These are phyloP conservation scores for Heliconius charithonia DNA, from an alignment of 2,888 invertebrate genomes.

Conservation along the genomic window DNA sequence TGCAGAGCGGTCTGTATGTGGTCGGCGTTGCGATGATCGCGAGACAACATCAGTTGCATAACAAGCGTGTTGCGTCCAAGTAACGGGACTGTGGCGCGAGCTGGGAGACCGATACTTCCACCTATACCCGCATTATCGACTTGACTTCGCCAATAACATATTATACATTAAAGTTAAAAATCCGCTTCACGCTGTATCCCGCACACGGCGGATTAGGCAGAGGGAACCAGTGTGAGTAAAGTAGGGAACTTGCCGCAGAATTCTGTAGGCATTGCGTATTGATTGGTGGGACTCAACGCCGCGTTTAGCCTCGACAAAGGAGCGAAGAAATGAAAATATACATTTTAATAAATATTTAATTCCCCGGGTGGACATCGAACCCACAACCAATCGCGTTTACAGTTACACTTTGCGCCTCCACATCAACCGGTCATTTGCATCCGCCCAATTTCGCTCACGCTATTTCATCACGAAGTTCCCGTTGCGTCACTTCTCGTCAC, in stretches of 20 bases:
- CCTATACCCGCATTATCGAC: constrained; percentile 53
- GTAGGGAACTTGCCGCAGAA: too few species aligned
- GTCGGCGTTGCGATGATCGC: constrained; percentile 47
- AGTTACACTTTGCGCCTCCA: too few species aligned
- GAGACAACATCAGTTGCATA: constrained; percentile 75
- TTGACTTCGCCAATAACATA: constrained; percentile 54
- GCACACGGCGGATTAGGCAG: too few species aligned
- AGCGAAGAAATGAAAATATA: too few species aligned
- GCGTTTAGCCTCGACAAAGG: too few species aligned
- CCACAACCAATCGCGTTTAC: too few species aligned
- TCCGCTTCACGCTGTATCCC: too few species aligned
- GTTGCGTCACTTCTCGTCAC: constrained; percentile 69
- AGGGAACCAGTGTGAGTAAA: too few species aligned
- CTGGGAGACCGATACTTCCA: constrained; percentile 52
- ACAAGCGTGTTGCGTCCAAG: constrained; percentile 73
- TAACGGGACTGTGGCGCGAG: constrained; percentile 71
- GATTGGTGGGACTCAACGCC: too few species aligned
- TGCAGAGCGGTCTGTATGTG: constrained; percentile 34
- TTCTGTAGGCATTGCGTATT: too few species aligned
- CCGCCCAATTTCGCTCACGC: constrained; percentile 57
- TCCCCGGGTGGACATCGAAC: too few species aligned
- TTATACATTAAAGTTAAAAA: constrained; percentile 48
- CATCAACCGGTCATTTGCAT: constrained; percentile 59
- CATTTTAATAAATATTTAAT: too few species aligned
- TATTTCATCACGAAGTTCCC: constrained; percentile 60